Evolutionary conservation across 2,113 vertebrate species (phyloP).

Genomic region (Amazona vittata): DNA sequence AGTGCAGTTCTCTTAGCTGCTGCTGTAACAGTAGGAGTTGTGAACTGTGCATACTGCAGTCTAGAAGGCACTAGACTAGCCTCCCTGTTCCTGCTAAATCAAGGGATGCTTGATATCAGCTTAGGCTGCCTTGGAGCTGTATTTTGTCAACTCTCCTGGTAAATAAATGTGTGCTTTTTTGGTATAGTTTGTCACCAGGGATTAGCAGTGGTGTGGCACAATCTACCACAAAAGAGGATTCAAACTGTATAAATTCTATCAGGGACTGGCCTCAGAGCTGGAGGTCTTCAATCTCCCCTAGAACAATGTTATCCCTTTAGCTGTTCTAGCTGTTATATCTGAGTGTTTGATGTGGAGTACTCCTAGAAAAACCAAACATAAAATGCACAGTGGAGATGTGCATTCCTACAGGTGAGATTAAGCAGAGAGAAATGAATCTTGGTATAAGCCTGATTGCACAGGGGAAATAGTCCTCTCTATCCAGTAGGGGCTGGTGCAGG

Average conservation of each 20-base stretch:
- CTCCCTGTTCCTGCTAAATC: not conserved
- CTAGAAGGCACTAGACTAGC: not conserved
- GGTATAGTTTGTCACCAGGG: not conserved
- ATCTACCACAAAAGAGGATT: not conserved
- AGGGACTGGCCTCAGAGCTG: not conserved
- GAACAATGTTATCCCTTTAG: not conserved
- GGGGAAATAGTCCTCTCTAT: not conserved
- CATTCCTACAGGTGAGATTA: not conserved
- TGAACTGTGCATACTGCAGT: not conserved
- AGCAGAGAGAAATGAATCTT: not conserved
- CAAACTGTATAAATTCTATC: not conserved
- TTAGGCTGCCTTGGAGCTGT: not conserved
- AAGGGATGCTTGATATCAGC: not conserved
- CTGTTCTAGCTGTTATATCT: not conserved
- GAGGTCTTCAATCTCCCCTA: not conserved
- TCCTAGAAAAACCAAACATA: not conserved
- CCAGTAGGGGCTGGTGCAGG: not conserved
- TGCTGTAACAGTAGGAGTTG: not conserved
- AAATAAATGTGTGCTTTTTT: not conserved
- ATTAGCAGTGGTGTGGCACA: not conserved
- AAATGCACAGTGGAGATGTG: not conserved
- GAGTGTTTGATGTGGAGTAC: not conserved
- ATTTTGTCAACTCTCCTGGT: not conserved
- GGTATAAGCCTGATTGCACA: not conserved
- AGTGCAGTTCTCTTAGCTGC: not conserved